Percentiles rank a stretch among this genome's conserved stretches.
Evolutionary conservation across 2,113 vertebrate genomes (phyloP).

Genomic region (Phycodurus eques): DNA sequence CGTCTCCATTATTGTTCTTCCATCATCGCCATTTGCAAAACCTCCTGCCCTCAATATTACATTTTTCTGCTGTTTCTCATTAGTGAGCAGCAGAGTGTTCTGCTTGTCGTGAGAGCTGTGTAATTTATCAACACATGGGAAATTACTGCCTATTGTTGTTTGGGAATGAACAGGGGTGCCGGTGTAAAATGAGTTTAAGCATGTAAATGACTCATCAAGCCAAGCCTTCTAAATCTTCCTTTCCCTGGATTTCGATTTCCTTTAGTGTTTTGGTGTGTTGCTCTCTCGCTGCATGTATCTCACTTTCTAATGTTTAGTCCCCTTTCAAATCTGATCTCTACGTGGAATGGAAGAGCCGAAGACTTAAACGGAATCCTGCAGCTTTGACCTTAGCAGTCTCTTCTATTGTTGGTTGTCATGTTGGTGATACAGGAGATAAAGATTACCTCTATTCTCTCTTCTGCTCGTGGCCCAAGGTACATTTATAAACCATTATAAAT

Average conservation of each 20-base stretch:
- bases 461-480: neutral
- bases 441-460: constrained; percentile 2
- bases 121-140: constrained; percentile 60
- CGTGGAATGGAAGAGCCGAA: constrained; percentile 3
- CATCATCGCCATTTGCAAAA: neutral
- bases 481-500: neutral
- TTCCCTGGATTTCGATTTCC: constrained; percentile 27
- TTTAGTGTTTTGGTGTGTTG: constrained; percentile 5
- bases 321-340: constrained; percentile 13
- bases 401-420: constrained; percentile 12
- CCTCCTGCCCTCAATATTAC: constrained; percentile 6
- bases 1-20: neutral
- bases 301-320: neutral
- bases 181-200: constrained; percentile 60
- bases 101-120: constrained; percentile 34
- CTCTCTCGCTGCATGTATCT: constrained; percentile 3
- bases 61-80: constrained; percentile 28
- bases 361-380: constrained; percentile 3
- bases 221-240: constrained; percentile 29
- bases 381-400: constrained; percentile 24
- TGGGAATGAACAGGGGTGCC: constrained; percentile 37
- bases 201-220: constrained; percentile 60
- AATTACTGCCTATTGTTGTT: constrained; percentile 62
- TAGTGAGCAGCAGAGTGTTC: constrained; percentile 22
- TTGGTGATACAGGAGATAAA: constrained; percentile 6